Conservation (phyloP, 2,113 vertebrate species). For the Labeo rohita region DNA sequence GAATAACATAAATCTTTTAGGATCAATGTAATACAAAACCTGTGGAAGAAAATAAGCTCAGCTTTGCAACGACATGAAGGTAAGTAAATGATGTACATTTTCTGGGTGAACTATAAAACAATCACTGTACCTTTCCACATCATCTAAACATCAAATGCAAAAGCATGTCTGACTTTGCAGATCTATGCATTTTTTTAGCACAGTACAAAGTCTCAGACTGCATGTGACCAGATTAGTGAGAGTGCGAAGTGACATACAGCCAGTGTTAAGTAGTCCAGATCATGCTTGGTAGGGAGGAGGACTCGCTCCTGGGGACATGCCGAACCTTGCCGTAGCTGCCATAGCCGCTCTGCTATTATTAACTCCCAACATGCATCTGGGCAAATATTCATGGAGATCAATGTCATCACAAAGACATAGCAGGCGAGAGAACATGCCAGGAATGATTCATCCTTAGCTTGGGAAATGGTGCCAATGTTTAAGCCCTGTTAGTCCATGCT, state of each 20-base stretch:
- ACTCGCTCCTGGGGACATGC: conserved; percentile 23
- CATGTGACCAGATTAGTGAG: conserved; percentile 14
- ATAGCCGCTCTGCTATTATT: conserved; percentile 46
- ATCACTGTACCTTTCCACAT: background rate
- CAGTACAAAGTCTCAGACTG: conserved; percentile 28
- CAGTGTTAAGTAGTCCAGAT: conserved; percentile 48
- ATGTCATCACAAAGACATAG: conserved; percentile 53
- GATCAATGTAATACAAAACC: too few species aligned
- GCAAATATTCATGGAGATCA: conserved; percentile 53
- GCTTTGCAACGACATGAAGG: background rate
- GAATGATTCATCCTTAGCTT: conserved; percentile 36
- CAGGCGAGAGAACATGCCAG: conserved; percentile 29
- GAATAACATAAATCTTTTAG: too few species aligned
- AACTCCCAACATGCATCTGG: conserved; percentile 50
- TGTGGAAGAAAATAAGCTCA: background rate
- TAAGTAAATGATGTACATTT: background rate
- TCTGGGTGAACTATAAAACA: background rate
- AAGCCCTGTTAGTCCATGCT: background rate
- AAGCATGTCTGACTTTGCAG: conserved; percentile 33
- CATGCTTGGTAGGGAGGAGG: conserved; percentile 33
- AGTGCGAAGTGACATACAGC: conserved; percentile 18
- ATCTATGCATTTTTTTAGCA: background rate
- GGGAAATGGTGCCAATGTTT: conserved; percentile 22
- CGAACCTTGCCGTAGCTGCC: conserved; percentile 36
- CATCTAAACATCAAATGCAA: conserved; percentile 36